Evolutionary conservation across 2,797 vertebrate genomes (phyloP), one percentile per base, ranked within the genome.

Genomic region (Cyprinodon diabolis): DNA sequence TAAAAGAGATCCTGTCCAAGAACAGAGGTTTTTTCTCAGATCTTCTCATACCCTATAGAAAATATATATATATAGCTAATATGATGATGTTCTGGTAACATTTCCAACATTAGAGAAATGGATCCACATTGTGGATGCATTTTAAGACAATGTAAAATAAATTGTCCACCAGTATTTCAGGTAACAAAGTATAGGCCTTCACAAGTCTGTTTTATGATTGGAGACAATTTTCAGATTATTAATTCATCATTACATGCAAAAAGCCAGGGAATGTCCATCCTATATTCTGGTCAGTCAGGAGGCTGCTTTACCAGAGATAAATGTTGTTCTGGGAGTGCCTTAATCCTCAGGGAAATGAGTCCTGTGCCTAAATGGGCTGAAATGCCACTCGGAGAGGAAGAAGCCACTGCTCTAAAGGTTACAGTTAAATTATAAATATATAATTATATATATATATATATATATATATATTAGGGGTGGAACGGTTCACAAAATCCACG

Each of bases 1-100:
- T 23, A 77, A 77, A 80, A n/a, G 14, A 74, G 56, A 30, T 69
- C 49, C 30, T 54, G 5, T 21, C 23, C 19, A 19, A 40, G 19
- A 40, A 37, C 72, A 81, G 68, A 9, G n/a, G 19, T 45, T 43
- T 19, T 4, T 13, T 43, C 19, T 43, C 60, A 45, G 37, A 63
- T 63, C n/a, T 45, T 43, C 43, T n/a, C 9, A 63, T 63, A 45
- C 17, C 40, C 5, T n/a, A 4, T 43, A 15, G 10, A n/a, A 63
- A 63, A 40, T 11, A 30, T 30, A 30, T 30, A 30, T 30, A 30
- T 30, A 30, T 30, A 30, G 30, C 30, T 30, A 30, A 30, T 30
- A 30, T 3, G 30, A 30, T 30, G 30, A 30, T 30, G 30, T 30
- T 30, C 30, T 30, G 30, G 30, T 30, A 30, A 30, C 30, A 30